These are phyloP conservation scores for Macquaria australasica DNA, from an alignment of 2,113 vertebrate species.

Conservation along the genomic window DNA sequence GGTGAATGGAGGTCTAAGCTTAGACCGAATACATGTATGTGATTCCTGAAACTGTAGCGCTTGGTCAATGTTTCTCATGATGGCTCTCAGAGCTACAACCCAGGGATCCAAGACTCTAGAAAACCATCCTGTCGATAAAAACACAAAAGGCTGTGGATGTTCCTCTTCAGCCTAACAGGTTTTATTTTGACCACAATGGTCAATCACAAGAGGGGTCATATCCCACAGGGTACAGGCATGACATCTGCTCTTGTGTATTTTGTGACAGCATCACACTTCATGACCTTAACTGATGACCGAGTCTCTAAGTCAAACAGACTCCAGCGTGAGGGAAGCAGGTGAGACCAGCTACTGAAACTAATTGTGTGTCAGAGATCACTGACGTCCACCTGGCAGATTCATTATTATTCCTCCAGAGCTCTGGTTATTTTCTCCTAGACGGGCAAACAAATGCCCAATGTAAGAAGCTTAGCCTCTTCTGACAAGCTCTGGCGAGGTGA, in stretches of 20 bases:
- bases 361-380: constrained; percentile 52
- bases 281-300: constrained; percentile 41
- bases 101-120: constrained; percentile 4
- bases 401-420: constrained; percentile 51
- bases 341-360: constrained; percentile 50
- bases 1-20: not conserved
- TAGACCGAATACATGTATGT: not conserved
- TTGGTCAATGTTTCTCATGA: constrained; percentile 9
- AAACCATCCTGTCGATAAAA: not conserved
- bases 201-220: not conserved
- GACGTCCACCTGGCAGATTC: constrained; percentile 48
- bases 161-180: not conserved
- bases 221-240: not conserved
- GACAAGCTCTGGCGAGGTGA: constrained; percentile 37
- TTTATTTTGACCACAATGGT: constrained; percentile 2
- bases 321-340: constrained; percentile 39
- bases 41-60: constrained; percentile 14
- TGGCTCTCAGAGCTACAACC: not conserved
- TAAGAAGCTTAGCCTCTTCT: constrained; percentile 49
- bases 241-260: constrained; percentile 41
- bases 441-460: constrained; percentile 25
- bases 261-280: constrained; percentile 19
- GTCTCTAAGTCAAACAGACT: constrained; percentile 19
- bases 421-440: constrained; percentile 37
- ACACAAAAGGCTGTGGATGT: constrained; percentile 1